phyloP scores from a whole-genome alignment of 2,888 invertebrate species.

The Troides helena region DNA sequence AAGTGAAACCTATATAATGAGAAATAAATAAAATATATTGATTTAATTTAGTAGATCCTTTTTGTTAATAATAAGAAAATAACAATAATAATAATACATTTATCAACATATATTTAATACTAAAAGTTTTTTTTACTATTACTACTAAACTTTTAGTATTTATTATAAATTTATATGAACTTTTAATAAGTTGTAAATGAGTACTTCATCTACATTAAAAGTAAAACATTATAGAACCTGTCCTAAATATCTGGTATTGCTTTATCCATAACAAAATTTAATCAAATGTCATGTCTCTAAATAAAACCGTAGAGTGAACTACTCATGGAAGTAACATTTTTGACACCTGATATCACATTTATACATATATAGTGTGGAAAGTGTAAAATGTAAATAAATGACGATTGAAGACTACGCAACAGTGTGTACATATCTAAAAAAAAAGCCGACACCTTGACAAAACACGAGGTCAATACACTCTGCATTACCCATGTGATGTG shows the following conservation, averaged over 20 bases:
- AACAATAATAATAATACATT: too few relatives aligned
- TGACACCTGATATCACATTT: constrained; percentile 28
- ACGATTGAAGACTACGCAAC: constrained; percentile 68
- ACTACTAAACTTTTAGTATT: too few relatives aligned
- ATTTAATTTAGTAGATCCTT: too few relatives aligned
- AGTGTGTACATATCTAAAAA: constrained; percentile 77
- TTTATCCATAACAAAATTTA: background rate
- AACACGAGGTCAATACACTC: constrained; percentile 81
- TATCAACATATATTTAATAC: too few relatives aligned
- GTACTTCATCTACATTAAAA: background rate
- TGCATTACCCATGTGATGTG: constrained; percentile 72
- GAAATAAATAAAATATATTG: too few relatives aligned
- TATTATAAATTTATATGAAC: too few relatives aligned
- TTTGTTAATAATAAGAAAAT: too few relatives aligned
- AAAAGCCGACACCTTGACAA: constrained; percentile 80
- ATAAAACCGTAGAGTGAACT: background rate
- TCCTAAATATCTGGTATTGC: background rate
- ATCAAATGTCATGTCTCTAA: background rate
- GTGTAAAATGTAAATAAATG: constrained; percentile 49
- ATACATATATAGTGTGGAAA: constrained; percentile 24
- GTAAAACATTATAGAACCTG: background rate
- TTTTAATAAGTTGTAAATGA: too few relatives aligned
- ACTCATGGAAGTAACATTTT: constrained; percentile 6
- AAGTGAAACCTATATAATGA: too few relatives aligned
- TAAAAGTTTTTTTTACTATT: too few relatives aligned